Conservation (phyloP, 2,113 vertebrate genomes). For the Serilophus lunatus region DNA sequence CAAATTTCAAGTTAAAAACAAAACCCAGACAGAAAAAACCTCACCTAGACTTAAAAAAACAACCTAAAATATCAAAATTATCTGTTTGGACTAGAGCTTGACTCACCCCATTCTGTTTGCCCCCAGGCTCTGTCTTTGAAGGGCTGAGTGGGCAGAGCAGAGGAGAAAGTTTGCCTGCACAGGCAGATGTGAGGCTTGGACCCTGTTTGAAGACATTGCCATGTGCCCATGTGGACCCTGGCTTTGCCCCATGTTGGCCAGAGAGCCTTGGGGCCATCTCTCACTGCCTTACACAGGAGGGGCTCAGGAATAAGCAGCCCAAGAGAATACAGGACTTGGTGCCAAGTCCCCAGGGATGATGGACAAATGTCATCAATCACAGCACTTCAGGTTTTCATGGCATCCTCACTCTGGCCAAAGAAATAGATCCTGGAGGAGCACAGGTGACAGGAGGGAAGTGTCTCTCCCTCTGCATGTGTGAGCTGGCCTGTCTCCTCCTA, state of each 20-base stretch:
- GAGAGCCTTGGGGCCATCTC: not conserved
- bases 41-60: not conserved
- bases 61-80: not conserved
- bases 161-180: not conserved
- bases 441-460: not conserved
- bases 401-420: not conserved
- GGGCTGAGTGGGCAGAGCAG: not conserved
- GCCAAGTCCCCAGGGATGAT: fast-evolving
- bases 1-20: conserved; percentile 5
- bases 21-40: conserved; percentile 10
- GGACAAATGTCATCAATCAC: not conserved
- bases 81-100: not conserved
- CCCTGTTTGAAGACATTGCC: not conserved
- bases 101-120: not conserved
- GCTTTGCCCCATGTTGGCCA: not conserved
- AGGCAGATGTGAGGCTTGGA: not conserved
- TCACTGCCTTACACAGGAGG: fast-evolving
- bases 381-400: not conserved
- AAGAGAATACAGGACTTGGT: fast-evolving
- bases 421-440: not conserved
- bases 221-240: fast-evolving
- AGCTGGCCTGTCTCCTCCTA: not conserved
- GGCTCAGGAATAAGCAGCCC: not conserved
- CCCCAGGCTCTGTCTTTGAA: conserved; percentile 21
- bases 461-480: fast-evolving